These are phyloP conservation scores for Pleuronectes platessa DNA, from an alignment of 2,113 vertebrate genomes.

Conservation along the genomic window DNA sequence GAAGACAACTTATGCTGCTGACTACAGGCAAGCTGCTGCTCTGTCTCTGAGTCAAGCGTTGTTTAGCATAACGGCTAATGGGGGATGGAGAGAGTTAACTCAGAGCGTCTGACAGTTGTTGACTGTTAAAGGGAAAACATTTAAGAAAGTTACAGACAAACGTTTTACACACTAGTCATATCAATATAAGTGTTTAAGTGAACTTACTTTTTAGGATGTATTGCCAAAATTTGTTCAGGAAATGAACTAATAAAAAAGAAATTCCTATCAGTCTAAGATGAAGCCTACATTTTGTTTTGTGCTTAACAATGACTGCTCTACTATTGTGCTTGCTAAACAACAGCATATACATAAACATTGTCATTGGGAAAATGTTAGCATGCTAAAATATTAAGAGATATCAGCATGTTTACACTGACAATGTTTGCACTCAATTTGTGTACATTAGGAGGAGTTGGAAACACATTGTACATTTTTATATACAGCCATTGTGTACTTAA, in stretches of 20 bases:
- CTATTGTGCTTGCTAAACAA: no score
- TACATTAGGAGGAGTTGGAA: no score
- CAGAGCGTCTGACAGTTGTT: no score
- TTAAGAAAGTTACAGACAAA: background rate
- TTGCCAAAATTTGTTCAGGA: no score
- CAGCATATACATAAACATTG: no score
- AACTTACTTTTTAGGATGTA: background rate
- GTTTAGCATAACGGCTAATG: conserved; percentile 13
- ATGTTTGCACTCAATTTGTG: no score
- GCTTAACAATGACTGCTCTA: background rate
- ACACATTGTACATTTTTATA: no score
- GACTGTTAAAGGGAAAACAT: background rate
- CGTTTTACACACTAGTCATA: background rate
- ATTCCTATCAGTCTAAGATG: no score
- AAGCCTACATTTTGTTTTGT: background rate
- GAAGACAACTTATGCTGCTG: conserved; percentile 64
- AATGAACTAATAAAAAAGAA: no score
- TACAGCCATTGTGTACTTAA: background rate
- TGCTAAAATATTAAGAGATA: background rate
- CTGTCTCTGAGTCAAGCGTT: conserved; percentile 28
- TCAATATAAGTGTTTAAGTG: background rate
- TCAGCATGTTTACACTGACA: no score
- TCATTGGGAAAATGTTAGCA: no score
- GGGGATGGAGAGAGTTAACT: background rate
- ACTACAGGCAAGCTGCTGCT: conserved; percentile 57